Evolutionary conservation across 2,888 invertebrate genomes (phyloP).

Genomic region (Rhopalosiphum nymphaeae): DNA sequence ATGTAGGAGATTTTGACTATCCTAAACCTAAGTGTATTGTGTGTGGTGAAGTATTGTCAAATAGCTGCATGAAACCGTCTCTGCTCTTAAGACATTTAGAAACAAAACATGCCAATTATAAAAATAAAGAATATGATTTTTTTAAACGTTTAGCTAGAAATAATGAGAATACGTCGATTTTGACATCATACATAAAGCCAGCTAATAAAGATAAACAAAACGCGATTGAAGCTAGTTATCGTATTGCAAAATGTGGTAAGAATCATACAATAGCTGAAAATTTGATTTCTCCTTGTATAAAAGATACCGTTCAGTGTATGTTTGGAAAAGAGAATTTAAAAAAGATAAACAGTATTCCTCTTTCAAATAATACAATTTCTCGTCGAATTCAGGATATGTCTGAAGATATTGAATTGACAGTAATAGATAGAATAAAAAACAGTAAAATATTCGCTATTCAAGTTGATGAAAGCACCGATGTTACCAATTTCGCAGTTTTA

Average conservation of each 20-base stretch:
- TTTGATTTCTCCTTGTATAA: slow-evolving; percentile 37
- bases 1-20: slow-evolving; percentile 40
- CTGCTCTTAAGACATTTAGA: slow-evolving; percentile 38
- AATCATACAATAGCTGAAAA: slow-evolving; percentile 48
- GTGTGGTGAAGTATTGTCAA: slow-evolving; percentile 30
- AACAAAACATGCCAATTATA: slow-evolving; percentile 50
- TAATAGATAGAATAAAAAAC: slow-evolving; percentile 46
- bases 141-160: slow-evolving; percentile 39
- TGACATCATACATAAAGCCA: slow-evolving; percentile 37
- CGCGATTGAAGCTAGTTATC: slow-evolving; percentile 42
- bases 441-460: slow-evolving; percentile 48
- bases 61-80: slow-evolving; percentile 36
- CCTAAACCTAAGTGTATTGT: slow-evolving; percentile 44
- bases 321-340: slow-evolving; percentile 76
- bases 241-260: slow-evolving; percentile 63
- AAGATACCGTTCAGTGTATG: slow-evolving; percentile 46
- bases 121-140: slow-evolving; percentile 44
- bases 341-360: slow-evolving; percentile 29
- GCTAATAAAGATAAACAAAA: slow-evolving; percentile 41
- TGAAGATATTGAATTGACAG: slow-evolving; percentile 33
- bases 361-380: slow-evolving; percentile 60
- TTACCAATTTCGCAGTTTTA: slow-evolving; percentile 41
- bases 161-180: slow-evolving; percentile 33
- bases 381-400: slow-evolving; percentile 48
- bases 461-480: slow-evolving; percentile 56